Percentiles rank a stretch among this genome's conserved stretches.
Conservation (phyloP, 2,113 vertebrate species). For the Aplodontia rufa region DNA sequence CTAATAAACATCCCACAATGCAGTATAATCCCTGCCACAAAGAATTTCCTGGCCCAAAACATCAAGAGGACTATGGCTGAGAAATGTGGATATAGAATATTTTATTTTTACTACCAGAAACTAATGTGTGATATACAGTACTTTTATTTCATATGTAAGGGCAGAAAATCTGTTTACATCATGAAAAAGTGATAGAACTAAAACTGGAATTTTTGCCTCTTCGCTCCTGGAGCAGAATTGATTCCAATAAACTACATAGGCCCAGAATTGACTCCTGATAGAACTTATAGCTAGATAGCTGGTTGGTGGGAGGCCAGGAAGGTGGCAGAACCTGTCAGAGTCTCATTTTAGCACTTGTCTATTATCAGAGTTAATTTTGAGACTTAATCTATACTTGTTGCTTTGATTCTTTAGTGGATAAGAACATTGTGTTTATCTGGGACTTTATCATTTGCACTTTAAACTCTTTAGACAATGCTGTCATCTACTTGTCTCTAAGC, state of each 20-base stretch:
- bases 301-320: background rate
- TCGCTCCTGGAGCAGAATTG: background rate
- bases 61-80: background rate
- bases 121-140: background rate
- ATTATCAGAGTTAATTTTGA: background rate
- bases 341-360: background rate
- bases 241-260: background rate
- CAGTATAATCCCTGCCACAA: background rate
- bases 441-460: background rate
- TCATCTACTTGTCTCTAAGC: background rate
- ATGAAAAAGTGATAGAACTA: background rate
- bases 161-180: background rate
- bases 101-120: background rate
- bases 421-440: background rate
- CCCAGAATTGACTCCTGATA: background rate
- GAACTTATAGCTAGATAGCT: background rate
- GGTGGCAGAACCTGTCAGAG: background rate
- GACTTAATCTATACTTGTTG: background rate
- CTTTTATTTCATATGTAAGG: background rate
- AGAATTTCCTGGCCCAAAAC: background rate
- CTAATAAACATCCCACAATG: background rate
- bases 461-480: background rate
- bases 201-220: background rate
- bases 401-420: background rate
- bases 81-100: background rate